phyloP scores from a whole-genome alignment of 2,113 vertebrate species.

The Cepphus grylle region DNA sequence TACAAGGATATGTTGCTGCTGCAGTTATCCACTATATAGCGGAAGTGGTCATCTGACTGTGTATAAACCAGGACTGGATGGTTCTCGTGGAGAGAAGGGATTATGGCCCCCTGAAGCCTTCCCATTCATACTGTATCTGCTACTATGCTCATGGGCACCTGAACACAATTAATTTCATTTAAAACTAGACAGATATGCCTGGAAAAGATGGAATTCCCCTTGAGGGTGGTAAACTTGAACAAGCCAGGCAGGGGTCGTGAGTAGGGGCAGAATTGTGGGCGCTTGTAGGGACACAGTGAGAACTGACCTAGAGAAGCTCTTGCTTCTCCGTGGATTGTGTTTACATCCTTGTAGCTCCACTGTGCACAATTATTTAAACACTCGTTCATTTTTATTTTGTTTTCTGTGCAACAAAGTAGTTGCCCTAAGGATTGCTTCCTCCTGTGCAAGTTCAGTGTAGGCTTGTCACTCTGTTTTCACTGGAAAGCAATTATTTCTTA shows the following conservation, averaged over 20 bases:
- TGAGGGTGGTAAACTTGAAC: not conserved
- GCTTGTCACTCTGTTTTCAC: not conserved
- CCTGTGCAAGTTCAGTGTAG: not conserved
- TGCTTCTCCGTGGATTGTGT: not conserved
- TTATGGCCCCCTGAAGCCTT: not conserved
- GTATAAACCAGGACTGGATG: not conserved
- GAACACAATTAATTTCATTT: not conserved
- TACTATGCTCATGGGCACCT: not conserved
- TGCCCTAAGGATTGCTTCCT: not conserved
- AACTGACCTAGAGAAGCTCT: not conserved
- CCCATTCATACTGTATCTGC: not conserved
- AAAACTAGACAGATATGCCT: not conserved
- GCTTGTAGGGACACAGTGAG: not conserved
- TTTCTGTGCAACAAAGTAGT: not conserved
- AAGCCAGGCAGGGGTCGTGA: not conserved
- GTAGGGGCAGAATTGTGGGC: not conserved
- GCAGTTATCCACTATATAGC: not conserved
- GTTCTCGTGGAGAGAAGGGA: not conserved
- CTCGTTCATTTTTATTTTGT: not conserved
- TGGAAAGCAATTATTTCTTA: not conserved
- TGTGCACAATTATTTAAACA: not conserved
- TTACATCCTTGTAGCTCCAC: not conserved
- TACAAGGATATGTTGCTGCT: not conserved
- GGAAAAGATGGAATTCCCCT: not conserved
- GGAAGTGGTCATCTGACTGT: not conserved